phyloP scores from a whole-genome alignment of 2,113 vertebrate species.

The Rhynchopsitta pachyrhyncha region DNA sequence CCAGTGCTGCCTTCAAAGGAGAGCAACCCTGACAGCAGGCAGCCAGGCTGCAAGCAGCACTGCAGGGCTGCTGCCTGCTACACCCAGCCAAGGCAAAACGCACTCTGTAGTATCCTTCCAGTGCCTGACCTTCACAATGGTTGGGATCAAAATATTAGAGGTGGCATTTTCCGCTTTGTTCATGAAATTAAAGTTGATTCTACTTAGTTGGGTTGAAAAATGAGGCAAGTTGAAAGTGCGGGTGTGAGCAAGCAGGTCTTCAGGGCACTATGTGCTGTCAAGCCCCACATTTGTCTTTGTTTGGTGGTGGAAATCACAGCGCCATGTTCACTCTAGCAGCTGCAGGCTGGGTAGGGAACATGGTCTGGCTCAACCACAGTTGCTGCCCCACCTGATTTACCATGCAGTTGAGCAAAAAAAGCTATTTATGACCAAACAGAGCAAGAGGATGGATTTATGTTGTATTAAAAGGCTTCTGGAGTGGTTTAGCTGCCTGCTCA shows the following conservation, averaged over 20 bases:
- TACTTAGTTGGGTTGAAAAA: background rate
- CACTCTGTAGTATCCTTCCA: background rate
- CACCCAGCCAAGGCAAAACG: fast-evolving
- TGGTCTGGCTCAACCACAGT: background rate
- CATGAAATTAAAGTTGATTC: fast-evolving
- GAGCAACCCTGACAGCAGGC: background rate
- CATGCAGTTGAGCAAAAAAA: background rate
- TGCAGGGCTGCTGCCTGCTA: background rate
- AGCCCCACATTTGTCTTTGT: fast-evolving
- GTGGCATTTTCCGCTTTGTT: background rate
- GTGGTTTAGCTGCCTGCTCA: background rate
- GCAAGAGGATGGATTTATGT: fast-evolving
- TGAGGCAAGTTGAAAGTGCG: background rate
- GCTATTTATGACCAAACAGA: background rate
- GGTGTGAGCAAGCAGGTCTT: background rate
- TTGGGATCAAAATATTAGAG: background rate
- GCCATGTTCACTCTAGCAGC: fast-evolving
- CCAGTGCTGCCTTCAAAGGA: background rate
- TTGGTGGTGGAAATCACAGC: background rate
- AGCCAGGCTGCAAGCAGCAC: background rate
- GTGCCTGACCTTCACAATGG: background rate
- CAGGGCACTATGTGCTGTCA: fast-evolving
- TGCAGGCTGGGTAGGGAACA: background rate
- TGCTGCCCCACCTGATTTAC: background rate
- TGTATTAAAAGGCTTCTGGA: background rate